phyloP scores from a whole-genome alignment of 2,888 invertebrate species.

The Acronicta leporina region DNA sequence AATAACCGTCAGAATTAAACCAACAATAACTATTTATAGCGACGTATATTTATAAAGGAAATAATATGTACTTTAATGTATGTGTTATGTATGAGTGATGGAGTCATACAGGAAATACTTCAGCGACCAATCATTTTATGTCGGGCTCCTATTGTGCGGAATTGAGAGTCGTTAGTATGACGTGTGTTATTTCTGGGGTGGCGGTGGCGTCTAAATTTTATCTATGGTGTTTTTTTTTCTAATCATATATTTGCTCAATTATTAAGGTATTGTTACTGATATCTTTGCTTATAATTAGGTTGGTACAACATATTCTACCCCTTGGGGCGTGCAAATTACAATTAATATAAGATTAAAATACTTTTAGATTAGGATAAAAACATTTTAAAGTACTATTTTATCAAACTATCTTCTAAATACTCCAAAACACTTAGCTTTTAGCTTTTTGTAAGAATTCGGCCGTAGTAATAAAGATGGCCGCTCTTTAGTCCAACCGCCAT shows the following conservation, averaged over 20 bases:
- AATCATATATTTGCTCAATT: no score
- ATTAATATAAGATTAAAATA: no score
- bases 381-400: no score
- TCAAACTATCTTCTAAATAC: no score
- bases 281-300: no score
- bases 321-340: no score
- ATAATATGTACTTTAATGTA: slow-evolving; percentile 19
- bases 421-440: no score
- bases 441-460: background rate
- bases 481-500: no score
- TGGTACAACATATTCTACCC: no score
- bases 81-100: slow-evolving; percentile 21
- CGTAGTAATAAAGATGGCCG: no score
- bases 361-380: no score
- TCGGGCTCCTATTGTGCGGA: slow-evolving; percentile 13
- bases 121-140: slow-evolving; percentile 31
- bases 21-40: slow-evolving; percentile 4
- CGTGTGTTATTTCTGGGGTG: slow-evolving; percentile 9
- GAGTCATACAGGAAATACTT: slow-evolving; percentile 44
- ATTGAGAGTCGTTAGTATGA: slow-evolving; percentile 10
- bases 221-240: background rate
- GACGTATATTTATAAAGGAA: slow-evolving; percentile 19
- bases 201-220: background rate
- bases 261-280: no score
- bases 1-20: slow-evolving; percentile 17